phyloP scores from a whole-genome alignment of 1,140 invertebrate species.

The Limonius californicus region DNA sequence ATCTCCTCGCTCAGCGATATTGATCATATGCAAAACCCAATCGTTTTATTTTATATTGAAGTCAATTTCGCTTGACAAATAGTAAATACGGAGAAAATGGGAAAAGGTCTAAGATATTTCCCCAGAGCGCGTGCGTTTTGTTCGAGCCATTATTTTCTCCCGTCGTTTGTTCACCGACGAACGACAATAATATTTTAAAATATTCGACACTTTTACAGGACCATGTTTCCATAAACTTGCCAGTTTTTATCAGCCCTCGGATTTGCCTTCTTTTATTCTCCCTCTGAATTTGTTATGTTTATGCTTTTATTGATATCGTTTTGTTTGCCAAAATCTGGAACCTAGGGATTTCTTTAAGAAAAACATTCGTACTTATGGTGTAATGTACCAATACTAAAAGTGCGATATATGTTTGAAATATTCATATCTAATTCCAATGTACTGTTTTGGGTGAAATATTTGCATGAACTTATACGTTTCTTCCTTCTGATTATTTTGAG shows the following conservation, averaged over 20 bases:
- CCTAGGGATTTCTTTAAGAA: no score
- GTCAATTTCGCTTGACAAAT: constrained; percentile 28
- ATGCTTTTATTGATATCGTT: no score
- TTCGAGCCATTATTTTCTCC: constrained; percentile 18
- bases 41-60: constrained; percentile 30
- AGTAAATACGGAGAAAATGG: constrained; percentile 25
- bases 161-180: constrained; percentile 27
- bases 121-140: constrained; percentile 27
- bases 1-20: background rate
- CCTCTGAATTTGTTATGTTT: no score
- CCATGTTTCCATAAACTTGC: background rate
- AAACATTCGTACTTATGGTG: no score
- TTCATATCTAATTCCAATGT: no score
- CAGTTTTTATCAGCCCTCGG: background rate
- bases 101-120: constrained; percentile 28
- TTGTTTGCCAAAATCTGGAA: no score
- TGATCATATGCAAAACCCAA: constrained; percentile 21
- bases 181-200: constrained; percentile 28
- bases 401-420: no score
- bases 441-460: no score
- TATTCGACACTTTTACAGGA: constrained; percentile 1
- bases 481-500: no score
- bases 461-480: no score
- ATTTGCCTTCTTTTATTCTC: no score
- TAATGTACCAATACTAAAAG: no score